Percentiles rank a stretch among this genome's conserved stretches.
These are phyloP conservation scores for Orchestes rusci DNA, from an alignment of 2,888 invertebrate species.

Conservation along the genomic window DNA sequence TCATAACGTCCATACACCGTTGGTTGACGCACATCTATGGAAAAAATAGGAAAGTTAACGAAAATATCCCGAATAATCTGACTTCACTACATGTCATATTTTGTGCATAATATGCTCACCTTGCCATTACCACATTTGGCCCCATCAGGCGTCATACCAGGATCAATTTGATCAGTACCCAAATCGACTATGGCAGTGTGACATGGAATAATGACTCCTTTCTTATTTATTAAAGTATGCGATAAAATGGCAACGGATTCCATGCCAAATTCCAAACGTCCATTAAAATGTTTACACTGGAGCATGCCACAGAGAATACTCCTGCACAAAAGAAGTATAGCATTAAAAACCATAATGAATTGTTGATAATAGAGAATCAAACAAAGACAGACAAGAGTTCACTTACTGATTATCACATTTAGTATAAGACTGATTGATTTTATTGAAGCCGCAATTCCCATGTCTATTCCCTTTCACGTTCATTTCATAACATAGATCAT, in stretches of 20 bases:
- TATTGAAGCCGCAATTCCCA: conserved; percentile 93
- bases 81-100: too few species aligned
- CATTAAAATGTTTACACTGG: conserved; percentile 91
- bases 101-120: conserved; percentile 48
- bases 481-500: conserved; percentile 74
- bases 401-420: conserved; percentile 64
- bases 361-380: too few species aligned
- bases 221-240: conserved; percentile 76
- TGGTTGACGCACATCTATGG: conserved; percentile 87
- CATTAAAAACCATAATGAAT: too few species aligned
- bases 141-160: conserved; percentile 93
- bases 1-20: conserved; percentile 69
- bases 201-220: conserved; percentile 77
- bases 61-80: too few species aligned
- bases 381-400: too few species aligned
- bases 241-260: conserved; percentile 78
- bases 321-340: too few species aligned
- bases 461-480: conserved; percentile 73
- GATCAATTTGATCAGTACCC: conserved; percentile 84
- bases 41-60: too few species aligned
- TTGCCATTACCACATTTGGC: conserved; percentile 79
- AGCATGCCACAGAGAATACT: conserved; percentile 86
- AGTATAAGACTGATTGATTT: conserved; percentile 61
- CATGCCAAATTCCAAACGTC: conserved; percentile 90
- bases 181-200: conserved; percentile 88